Evolutionary conservation across 2,797 vertebrate species (phyloP), one percentile per base, ranked within the genome.

Genomic region (Mus caroli): DNA sequence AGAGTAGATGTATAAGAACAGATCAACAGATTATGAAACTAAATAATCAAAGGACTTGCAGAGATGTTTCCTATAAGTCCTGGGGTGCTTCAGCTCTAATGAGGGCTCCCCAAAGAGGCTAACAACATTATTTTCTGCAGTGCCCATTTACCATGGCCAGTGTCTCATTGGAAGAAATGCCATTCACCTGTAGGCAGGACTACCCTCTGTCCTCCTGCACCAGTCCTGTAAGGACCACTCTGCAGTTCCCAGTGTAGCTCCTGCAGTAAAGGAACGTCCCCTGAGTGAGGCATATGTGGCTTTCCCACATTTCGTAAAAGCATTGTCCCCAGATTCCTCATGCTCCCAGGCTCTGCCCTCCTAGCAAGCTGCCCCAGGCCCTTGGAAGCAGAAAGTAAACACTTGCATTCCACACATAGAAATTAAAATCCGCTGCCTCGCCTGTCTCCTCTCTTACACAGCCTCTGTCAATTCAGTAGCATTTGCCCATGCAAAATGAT

Each of bases 381-480:
- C 96, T 92, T 91, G 17, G 88, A 90, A 87, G 52, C 91, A 78
- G 97, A 89, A 91, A 14, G 86, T 89, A 79, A 67, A 52, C 10
- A 8, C 96, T 91, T 93, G 76, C 85, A 96, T 96, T 93, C 76
- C 40, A 15, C 77, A 79, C 12, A 69, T 94, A 93, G 91, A 92
- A 93, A 92, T 88, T 43, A 84, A 96, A 96, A 92, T 69, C 94
- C 0, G 91, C 96, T 94, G 69, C 88, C 67, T 97, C 43, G 76
- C 94, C 76, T 86, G 34, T 83, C 96, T 96, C 94, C 5, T 1
- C 93, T 96, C 95, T 89, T 88, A 85, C 97, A 96, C 78, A 94
- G 91, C 80, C 88, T 4, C 88, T 97, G 94, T 97, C 97, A 91
- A 56, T 84, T 91, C 90, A n/a, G 93, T 96, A 56, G 93, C 96